Conservation (phyloP, 2,797 vertebrate species). For the Lacerta bilineata region DNA sequence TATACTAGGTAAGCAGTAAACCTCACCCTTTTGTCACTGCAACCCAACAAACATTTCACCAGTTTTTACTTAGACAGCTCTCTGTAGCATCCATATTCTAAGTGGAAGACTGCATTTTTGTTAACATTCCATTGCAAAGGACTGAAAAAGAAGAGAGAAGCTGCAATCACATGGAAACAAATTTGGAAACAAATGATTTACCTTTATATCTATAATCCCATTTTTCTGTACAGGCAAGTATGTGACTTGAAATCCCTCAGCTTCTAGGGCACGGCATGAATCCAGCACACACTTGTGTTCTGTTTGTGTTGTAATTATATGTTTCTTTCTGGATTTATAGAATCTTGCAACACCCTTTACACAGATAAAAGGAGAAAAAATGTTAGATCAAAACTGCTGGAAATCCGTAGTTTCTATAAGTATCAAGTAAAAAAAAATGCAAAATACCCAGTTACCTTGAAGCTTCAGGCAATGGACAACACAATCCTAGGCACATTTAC, state of each 20-base stretch:
- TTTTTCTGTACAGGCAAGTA: slow-evolving; percentile 93
- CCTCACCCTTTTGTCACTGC: not conserved
- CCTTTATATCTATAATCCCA: slow-evolving; percentile 92
- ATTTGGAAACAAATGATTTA: slow-evolving; percentile 62
- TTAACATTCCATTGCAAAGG: not conserved
- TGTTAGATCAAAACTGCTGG: not conserved
- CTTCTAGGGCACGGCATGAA: slow-evolving; percentile 93
- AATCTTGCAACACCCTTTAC: slow-evolving; percentile 93
- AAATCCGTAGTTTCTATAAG: slow-evolving; percentile 22
- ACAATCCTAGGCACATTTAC: not conserved
- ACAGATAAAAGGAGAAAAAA: not conserved
- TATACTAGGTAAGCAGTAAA: not conserved
- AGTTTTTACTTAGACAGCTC: not conserved
- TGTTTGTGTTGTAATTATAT: slow-evolving; percentile 94
- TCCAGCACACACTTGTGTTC: slow-evolving; percentile 99
- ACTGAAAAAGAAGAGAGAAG: not conserved
- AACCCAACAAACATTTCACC: not conserved
- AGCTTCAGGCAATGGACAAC: not conserved
- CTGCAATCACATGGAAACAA: not conserved
- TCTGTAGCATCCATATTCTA: not conserved
- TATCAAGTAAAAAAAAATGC: accelerated
- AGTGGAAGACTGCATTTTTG: not conserved
- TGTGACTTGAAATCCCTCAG: slow-evolving; percentile 92
- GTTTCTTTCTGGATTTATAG: slow-evolving; percentile 92
- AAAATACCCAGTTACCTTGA: not conserved